Base-by-base conservation (phyloP, 2,888 invertebrate genomes). In the Eupeodes luniger region DNA sequence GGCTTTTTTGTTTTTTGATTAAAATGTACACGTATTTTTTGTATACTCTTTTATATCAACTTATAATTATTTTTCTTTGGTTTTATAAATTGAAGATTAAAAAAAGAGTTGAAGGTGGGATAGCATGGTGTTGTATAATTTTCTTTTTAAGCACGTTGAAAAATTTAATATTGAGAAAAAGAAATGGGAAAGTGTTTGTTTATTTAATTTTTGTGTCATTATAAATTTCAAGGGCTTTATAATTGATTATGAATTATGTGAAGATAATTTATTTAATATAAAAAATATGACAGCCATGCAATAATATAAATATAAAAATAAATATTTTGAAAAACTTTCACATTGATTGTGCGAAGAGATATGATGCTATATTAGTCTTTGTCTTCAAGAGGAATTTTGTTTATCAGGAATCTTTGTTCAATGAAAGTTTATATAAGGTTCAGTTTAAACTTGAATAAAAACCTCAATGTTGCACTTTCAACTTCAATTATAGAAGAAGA, bases 181-280 rank as follows among this genome's bases (percentile, higher is more conserved):
- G 76, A 69, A 70, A 75, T 69, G 66, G 12, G 72, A 80, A 80
- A 66, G 59, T 74, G 53, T 34, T 40, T 77, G n/a, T 55, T 40
- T 57, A 27, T 27, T 27, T 27, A 27, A 51, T 66, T 64, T 4
- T 76, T 19, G 27, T 77, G 27, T 77, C 14, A 16, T 76, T 62
- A 44, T 14, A 64, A 44, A 55, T 57, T 57, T 67, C 64, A 57
- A 67, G 64, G 70, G 70, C 62, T 55, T 40, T 66, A 44, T 66
- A 78, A 57, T 78, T 67, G 47, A 47, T 66, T 59, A 72, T 85
- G 85, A 78, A 72, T 81, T 74, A 77, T 85, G 81, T 81, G 76
- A 2, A 16, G 69, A 70, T n/a, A 67, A 77, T 74, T 72, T 62
- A 74, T 49, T 49, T 66, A 69, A 59, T 57, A 27, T 53, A 66